Percentiles rank a stretch among this genome's conserved stretches.
phyloP scores from a whole-genome alignment of 1,140 invertebrate species.

The Zaprionus ghesquierei region DNA sequence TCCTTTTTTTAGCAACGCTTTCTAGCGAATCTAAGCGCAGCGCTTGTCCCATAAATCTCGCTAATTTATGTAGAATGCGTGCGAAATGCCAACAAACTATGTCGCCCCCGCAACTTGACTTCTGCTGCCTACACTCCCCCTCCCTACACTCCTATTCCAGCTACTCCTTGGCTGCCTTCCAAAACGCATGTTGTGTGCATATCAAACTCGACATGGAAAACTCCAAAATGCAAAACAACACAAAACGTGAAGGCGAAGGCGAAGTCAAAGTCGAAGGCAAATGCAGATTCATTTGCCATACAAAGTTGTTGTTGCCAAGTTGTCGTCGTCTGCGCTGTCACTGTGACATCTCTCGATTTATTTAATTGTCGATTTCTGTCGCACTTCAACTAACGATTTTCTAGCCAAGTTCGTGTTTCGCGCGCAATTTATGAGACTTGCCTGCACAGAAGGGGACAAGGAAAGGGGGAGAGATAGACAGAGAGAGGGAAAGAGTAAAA shows the following conservation, averaged over 20 bases:
- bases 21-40: slow-evolving; percentile 70
- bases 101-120: slow-evolving; percentile 16
- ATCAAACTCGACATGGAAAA: slow-evolving; percentile 51
- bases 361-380: slow-evolving; percentile 74
- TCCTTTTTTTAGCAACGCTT: slow-evolving; percentile 24
- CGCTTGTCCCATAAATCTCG: slow-evolving; percentile 65
- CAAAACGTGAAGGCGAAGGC: slow-evolving; percentile 11
- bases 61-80: slow-evolving; percentile 76
- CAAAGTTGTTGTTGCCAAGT: slow-evolving; percentile 9
- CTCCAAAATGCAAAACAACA: slow-evolving; percentile 18
- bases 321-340: slow-evolving; percentile 13
- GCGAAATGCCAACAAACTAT: slow-evolving; percentile 77
- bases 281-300: slow-evolving; percentile 35
- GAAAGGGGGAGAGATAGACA: background rate
- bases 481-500: background rate
- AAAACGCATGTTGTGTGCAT: slow-evolving; percentile 62
- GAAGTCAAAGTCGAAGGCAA: slow-evolving; percentile 6
- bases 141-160: background rate
- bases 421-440: slow-evolving; percentile 47
- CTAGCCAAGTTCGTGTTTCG: slow-evolving; percentile 63
- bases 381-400: slow-evolving; percentile 76
- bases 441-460: slow-evolving; percentile 9
- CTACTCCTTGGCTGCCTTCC: slow-evolving; percentile 14
- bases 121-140: background rate
- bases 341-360: slow-evolving; percentile 74